Percentiles rank a stretch among this genome's conserved stretches.
phyloP scores from a whole-genome alignment of 1,140 invertebrate genomes.

The Neodiprion fabricii region DNA sequence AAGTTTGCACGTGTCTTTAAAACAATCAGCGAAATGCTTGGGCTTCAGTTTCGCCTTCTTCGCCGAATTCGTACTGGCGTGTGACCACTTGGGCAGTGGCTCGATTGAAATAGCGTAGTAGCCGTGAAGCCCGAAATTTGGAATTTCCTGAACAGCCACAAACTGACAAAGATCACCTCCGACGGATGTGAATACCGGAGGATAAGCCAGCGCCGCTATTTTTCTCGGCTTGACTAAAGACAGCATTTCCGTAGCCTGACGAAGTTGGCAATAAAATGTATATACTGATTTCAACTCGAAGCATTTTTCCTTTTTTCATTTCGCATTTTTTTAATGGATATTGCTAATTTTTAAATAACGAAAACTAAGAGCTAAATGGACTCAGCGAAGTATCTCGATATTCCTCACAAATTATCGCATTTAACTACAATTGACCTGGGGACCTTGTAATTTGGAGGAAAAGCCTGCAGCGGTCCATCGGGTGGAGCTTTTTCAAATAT shows the following conservation, averaged over 20 bases:
- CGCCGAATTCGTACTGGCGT: slow-evolving; percentile 29
- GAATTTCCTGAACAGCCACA: slow-evolving; percentile 51
- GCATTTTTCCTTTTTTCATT: slow-evolving; percentile 36
- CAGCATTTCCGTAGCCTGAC: slow-evolving; percentile 25
- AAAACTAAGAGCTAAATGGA: no score
- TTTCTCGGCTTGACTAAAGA: slow-evolving; percentile 19
- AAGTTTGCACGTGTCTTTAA: neutral
- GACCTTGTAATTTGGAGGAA: slow-evolving; percentile 42
- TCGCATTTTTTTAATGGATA: slow-evolving; percentile 40
- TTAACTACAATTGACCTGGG: slow-evolving; percentile 9
- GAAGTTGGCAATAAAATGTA: slow-evolving; percentile 26
- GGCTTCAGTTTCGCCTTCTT: slow-evolving; percentile 23
- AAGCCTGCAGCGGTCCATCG: slow-evolving; percentile 35
- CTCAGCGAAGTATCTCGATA: no score
- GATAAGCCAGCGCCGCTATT: neutral
- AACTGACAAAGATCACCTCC: slow-evolving; percentile 45
- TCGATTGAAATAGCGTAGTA: slow-evolving; percentile 55
- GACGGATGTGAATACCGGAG: slow-evolving; percentile 14
- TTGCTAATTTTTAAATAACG: neutral
- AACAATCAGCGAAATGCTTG: neutral
- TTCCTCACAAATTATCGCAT: neutral
- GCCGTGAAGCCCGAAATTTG: slow-evolving; percentile 52
- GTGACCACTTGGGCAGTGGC: slow-evolving; percentile 47
- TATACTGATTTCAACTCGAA: slow-evolving; percentile 42
- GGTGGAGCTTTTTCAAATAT: slow-evolving; percentile 47